Percentiles rank a stretch among this genome's conserved stretches.
Evolutionary conservation across 2,113 vertebrate species (phyloP).

Genomic region (Eira barbara): DNA sequence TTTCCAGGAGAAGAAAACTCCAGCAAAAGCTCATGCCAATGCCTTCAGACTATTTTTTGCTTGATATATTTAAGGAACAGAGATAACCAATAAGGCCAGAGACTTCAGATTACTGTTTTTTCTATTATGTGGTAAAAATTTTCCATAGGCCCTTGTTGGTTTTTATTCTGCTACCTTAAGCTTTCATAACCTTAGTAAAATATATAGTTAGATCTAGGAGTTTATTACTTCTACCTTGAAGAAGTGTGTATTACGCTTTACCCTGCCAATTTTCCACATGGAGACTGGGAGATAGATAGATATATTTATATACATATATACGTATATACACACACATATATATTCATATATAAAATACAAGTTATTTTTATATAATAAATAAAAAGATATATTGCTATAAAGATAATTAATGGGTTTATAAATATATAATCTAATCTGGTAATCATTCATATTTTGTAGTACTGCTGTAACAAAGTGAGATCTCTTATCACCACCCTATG

Average conservation of each 20-base stretch:
- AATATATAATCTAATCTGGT: neutral
- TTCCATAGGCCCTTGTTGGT: neutral
- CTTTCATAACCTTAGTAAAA: neutral
- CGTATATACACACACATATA: too few relatives aligned
- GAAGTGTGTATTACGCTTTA: neutral
- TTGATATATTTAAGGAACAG: neutral
- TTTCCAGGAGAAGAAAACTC: neutral
- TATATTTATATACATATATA: too few relatives aligned
- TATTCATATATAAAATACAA: neutral
- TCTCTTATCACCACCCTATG: neutral
- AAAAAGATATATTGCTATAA: neutral
- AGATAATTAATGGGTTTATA: neutral
- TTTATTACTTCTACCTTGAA: neutral
- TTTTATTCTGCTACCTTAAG: neutral
- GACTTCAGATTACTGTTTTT: neutral
- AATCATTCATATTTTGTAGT: neutral
- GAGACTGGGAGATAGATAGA: neutral
- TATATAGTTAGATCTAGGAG: neutral
- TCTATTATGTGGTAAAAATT: neutral
- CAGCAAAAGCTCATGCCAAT: neutral
- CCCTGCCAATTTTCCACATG: neutral
- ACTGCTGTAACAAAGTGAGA: neutral
- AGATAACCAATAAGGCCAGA: neutral
- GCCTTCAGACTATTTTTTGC: neutral
- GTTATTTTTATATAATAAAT: neutral